phyloP scores from a whole-genome alignment of 2,113 vertebrate species.

The Rattus norvegicus region DNA sequence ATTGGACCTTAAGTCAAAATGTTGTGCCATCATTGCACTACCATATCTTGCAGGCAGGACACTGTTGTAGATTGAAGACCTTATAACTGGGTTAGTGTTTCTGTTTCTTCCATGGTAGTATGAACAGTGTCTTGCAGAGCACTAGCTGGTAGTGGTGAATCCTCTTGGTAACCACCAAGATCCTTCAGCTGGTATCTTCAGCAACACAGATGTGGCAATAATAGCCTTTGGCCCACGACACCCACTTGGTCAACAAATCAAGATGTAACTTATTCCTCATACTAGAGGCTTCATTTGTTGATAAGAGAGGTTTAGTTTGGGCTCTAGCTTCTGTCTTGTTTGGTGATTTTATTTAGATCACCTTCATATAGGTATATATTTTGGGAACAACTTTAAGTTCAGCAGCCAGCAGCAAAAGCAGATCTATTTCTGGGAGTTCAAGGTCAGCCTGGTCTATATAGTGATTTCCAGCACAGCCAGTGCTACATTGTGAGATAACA shows the following conservation, averaged over 20 bases:
- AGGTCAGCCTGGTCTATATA: background rate
- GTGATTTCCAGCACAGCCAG: background rate
- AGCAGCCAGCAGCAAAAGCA: background rate
- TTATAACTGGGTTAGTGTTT: background rate
- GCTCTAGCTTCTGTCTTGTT: background rate
- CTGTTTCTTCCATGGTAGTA: background rate
- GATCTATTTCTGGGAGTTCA: background rate
- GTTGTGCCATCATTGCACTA: background rate
- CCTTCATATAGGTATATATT: background rate
- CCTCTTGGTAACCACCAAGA: too few species aligned
- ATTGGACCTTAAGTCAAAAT: background rate
- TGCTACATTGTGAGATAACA: background rate
- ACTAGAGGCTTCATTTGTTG: background rate
- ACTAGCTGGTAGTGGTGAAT: background rate
- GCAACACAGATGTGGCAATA: background rate
- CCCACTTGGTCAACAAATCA: background rate
- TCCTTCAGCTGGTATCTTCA: background rate
- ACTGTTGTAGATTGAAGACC: background rate
- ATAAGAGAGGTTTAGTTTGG: background rate
- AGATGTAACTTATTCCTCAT: background rate
- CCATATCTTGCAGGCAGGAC: background rate
- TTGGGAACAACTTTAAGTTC: background rate
- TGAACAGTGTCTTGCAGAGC: background rate
- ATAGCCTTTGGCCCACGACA: background rate
- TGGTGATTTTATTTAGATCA: background rate